phyloP scores from a whole-genome alignment of 2,113 vertebrate species.

The Plotosus lineatus region DNA sequence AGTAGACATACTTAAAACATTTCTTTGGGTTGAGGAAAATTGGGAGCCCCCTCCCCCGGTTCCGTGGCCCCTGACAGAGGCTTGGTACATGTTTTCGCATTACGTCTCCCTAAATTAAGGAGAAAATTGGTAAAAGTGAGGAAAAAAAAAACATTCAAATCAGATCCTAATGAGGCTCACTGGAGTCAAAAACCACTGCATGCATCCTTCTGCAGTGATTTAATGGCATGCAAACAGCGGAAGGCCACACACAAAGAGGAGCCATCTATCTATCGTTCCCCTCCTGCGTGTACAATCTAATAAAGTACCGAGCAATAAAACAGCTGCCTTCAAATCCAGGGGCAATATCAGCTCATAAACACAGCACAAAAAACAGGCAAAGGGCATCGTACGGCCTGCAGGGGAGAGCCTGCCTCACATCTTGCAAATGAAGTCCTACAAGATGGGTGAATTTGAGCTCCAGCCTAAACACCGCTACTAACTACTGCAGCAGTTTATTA shows the following conservation, averaged over 20 bases:
- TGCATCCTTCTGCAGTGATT: constrained; percentile 45
- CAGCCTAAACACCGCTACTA: constrained; percentile 26
- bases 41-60: no score
- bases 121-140: no score
- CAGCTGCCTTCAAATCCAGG: constrained; percentile 1
- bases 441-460: neutral
- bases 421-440: neutral
- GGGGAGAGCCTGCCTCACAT: neutral
- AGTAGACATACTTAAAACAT: no score
- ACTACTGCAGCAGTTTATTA: constrained; percentile 44
- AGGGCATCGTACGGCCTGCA: neutral
- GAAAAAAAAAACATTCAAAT: no score
- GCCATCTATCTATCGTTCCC: constrained; percentile 38
- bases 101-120: no score
- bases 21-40: no score
- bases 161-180: neutral
- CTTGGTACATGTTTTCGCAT: no score
- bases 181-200: neutral
- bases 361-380: neutral
- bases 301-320: constrained; percentile 8
- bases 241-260: constrained; percentile 56
- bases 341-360: neutral
- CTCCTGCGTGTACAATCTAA: constrained; percentile 14
- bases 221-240: constrained; percentile 53
- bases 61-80: no score